Evolutionary conservation across 2,113 vertebrate genomes (phyloP).

Genomic region (Callionymus lyra): DNA sequence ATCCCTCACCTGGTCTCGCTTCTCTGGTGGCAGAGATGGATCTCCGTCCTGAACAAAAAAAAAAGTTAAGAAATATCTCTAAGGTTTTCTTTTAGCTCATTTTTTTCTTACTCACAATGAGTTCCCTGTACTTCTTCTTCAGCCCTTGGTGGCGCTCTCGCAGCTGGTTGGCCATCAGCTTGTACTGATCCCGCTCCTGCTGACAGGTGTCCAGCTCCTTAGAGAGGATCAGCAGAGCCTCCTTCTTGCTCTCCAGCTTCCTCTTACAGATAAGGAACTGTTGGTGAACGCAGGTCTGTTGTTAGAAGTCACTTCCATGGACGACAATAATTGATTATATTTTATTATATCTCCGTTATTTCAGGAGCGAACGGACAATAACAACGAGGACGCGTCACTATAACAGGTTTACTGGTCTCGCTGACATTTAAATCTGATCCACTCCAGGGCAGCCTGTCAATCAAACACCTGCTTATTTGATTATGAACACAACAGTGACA

Average conservation of each 20-base stretch:
- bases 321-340: no score
- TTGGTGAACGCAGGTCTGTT: background rate
- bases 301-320: no score
- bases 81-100: background rate
- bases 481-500: no score
- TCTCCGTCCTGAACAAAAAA: constrained; percentile 81
- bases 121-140: constrained; percentile 90
- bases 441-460: no score
- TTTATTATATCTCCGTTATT: no score
- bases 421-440: no score
- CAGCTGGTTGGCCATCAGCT: constrained; percentile 95
- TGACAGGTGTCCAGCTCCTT: constrained; percentile 94
- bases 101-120: constrained; percentile 72
- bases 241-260: constrained; percentile 94
- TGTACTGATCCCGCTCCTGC: constrained; percentile 93
- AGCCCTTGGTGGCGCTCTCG: constrained; percentile 87
- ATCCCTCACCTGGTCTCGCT: constrained; percentile 83
- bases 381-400: no score
- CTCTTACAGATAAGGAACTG: constrained; percentile 89
- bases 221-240: constrained; percentile 89
- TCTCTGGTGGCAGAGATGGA: constrained; percentile 87
- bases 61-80: background rate
- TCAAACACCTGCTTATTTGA: no score
- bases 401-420: no score
- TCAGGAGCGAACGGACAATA: no score